Evolutionary conservation across 1,140 invertebrate genomes (phyloP).

Genomic region (Diorhabda carinulata): DNA sequence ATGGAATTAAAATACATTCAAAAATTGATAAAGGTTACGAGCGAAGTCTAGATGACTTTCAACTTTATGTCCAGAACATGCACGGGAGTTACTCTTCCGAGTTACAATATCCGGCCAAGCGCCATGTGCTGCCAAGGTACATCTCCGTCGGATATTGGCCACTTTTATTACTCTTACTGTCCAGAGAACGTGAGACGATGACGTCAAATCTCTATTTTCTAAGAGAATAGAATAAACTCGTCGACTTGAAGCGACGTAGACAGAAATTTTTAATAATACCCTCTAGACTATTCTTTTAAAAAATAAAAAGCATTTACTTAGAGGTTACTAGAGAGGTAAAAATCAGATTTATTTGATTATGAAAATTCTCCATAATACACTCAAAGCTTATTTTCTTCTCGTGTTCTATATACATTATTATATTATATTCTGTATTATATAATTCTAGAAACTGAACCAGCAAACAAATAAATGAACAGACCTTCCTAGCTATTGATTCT

Average conservation of each 20-base stretch:
- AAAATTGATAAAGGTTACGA: conserved; percentile 19
- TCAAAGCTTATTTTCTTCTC: too few species aligned
- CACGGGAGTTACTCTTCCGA: conserved; percentile 23
- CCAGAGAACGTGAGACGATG: conserved; percentile 21
- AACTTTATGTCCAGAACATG: conserved; percentile 17
- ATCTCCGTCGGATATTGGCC: conserved; percentile 40
- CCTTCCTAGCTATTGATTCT: too few species aligned
- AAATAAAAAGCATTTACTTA: too few species aligned
- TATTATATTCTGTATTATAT: too few species aligned
- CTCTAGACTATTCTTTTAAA: too few species aligned
- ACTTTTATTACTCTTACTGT: conserved; percentile 43
- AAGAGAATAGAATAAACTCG: neutral
- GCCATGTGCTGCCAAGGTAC: conserved; percentile 37
- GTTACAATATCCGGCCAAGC: conserved; percentile 39
- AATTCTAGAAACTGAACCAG: too few species aligned
- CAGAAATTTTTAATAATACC: too few species aligned
- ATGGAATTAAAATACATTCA: neutral
- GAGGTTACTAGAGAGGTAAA: too few species aligned
- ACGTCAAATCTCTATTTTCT: neutral
- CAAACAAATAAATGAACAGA: too few species aligned
- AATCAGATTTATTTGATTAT: too few species aligned
- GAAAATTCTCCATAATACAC: too few species aligned
- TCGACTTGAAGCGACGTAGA: neutral
- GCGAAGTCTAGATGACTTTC: conserved; percentile 15
- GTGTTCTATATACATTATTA: too few species aligned